phyloP scores from a whole-genome alignment of 2,113 vertebrate genomes.

The Gadus chalcogrammus region DNA sequence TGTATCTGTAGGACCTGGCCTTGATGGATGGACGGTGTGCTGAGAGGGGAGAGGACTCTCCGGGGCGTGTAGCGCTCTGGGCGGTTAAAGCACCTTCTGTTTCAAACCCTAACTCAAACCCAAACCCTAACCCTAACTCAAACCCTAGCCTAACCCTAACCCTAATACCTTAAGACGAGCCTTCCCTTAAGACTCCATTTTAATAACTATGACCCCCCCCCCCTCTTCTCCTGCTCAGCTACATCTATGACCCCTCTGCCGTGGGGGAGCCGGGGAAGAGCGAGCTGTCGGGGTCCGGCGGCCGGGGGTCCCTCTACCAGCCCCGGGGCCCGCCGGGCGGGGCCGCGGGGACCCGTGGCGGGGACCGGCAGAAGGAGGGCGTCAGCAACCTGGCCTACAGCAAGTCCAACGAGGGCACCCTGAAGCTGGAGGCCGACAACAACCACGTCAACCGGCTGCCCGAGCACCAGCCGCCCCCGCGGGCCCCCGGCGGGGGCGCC shows the following conservation, averaged over 20 bases:
- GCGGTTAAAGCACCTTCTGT: too few relatives aligned
- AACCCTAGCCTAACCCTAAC: not conserved
- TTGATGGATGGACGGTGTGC: too few relatives aligned
- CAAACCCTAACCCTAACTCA: too few relatives aligned
- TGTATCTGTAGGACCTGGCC: too few relatives aligned
- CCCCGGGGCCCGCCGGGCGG: constrained; percentile 18
- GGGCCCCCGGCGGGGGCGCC: constrained; percentile 27
- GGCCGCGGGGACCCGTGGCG: too few relatives aligned
- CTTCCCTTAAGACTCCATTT: not conserved
- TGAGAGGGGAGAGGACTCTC: too few relatives aligned
- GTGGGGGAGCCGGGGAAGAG: constrained; percentile 58
- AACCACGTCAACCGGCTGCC: constrained; percentile 71
- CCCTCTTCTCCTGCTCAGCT: constrained; percentile 46
- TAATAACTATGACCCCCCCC: not conserved
- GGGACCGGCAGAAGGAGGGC: constrained; percentile 59
- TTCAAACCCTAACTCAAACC: too few relatives aligned
- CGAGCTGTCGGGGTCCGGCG: constrained; percentile 41
- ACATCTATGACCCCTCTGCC: constrained; percentile 70
- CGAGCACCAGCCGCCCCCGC: constrained; percentile 26
- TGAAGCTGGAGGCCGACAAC: constrained; percentile 71
- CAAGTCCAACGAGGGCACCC: constrained; percentile 57
- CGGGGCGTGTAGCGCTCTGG: too few relatives aligned
- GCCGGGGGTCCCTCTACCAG: constrained; percentile 65
- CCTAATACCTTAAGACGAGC: not conserved
- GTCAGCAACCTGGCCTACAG: constrained; percentile 74